Evolutionary conservation across 2,113 vertebrate species (phyloP), one percentile per base, ranked within the genome.

Genomic region (Austrofundulus limnaeus): DNA sequence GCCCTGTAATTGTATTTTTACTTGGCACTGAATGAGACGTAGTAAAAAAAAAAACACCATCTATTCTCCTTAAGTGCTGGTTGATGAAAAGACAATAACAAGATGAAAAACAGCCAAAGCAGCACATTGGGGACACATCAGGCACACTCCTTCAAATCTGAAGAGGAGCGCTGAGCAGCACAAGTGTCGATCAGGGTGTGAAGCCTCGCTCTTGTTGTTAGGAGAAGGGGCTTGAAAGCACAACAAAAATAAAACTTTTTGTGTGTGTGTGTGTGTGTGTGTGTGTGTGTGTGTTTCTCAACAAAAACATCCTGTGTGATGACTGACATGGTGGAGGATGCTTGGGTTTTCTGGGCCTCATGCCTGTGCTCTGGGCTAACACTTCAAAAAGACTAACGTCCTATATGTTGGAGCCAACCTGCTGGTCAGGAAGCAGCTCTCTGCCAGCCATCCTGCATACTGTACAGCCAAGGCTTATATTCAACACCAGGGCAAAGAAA

Each of bases 311-410:
- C 60, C 56, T 11, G 4, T 5, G 1, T 58, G 73, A 72, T 42
- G 73, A 66, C 53, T 0, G 68, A 57, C 76, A 7, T 0, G 77
- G 20, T 79, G 0, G 59, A 84, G 72, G 70, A 70, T 11, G 60
- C 80, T 85, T 24, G 38, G 57, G 74, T n/a, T 43, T 52, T 34
- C 28, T 20, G 66, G 67, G 67, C 61, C 74, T 14, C 58, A 8
- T 64, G 78, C 60, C 74, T 39, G 49, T 37, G 62, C 68, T 74
- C 79, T 83, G 81, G 79, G 74, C 85, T 31, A 21, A 49, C 74
- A 78, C 88, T 89, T 88, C 84, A 85, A 88, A 87, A 72, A 51
- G 79, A 43, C 79, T 54, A 78, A 77, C 70, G 67, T 82, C 77
- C 81, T 77, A 50, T 58, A 66, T 80, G 78, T 38, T 1, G 62